These are phyloP conservation scores for Monopterus albus DNA, from an alignment of 2,113 vertebrate species.

Conservation along the genomic window DNA sequence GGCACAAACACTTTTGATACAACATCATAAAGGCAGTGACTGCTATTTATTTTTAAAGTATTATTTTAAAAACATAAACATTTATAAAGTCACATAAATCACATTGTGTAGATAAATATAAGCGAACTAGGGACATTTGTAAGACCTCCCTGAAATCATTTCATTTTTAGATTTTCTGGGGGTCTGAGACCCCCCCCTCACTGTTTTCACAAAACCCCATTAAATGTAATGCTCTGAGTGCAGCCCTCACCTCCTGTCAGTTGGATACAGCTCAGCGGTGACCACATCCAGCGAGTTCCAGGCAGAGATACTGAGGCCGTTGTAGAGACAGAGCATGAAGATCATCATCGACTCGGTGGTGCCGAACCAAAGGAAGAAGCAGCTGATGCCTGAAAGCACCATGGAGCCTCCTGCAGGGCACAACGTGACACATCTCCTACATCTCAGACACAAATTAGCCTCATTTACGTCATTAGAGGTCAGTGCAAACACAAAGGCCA, in stretches of 20 bases:
- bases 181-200: too few relatives aligned
- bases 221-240: too few relatives aligned
- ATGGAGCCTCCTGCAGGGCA: constrained; percentile 91
- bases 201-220: too few relatives aligned
- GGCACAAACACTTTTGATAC: too few relatives aligned
- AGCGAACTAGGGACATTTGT: too few relatives aligned
- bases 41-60: too few relatives aligned
- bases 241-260: constrained; percentile 89
- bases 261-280: constrained; percentile 95
- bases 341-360: constrained; percentile 99
- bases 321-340: constrained; percentile 98
- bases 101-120: too few relatives aligned
- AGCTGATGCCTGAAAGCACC: constrained; percentile 98
- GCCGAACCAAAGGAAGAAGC: constrained; percentile 98
- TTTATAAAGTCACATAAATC: too few relatives aligned
- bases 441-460: not conserved
- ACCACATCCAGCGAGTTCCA: constrained; percentile 99
- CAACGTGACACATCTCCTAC: not conserved
- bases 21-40: too few relatives aligned
- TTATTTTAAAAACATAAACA: too few relatives aligned
- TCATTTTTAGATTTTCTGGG: too few relatives aligned
- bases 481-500: constrained; percentile 6
- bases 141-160: too few relatives aligned
- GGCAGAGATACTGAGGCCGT: constrained; percentile 96
- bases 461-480: not conserved